Conservation (phyloP, 92 coral and sea anemone species). For the Siderastrea siderea region DNA sequence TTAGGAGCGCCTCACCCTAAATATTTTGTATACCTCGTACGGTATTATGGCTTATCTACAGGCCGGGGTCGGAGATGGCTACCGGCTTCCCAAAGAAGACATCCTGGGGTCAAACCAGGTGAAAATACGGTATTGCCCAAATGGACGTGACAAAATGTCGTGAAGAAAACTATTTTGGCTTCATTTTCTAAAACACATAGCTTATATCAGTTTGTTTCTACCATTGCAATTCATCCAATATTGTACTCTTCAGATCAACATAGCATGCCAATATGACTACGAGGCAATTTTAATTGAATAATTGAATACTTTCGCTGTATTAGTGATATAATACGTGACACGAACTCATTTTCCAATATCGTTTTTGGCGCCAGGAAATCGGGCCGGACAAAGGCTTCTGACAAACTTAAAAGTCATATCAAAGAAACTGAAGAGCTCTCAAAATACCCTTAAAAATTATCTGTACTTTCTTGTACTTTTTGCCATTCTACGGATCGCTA, state of each 20-base stretch:
- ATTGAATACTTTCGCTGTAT: neutral
- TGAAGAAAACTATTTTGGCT: neutral
- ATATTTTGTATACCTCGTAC: neutral
- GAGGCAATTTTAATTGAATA: neutral
- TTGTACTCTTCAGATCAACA: neutral
- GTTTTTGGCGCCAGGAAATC: constrained; percentile 34
- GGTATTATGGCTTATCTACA: too few relatives aligned
- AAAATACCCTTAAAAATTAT: constrained; percentile 18
- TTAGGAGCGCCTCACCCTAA: neutral
- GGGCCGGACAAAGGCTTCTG: constrained; percentile 33
- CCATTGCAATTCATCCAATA: neutral
- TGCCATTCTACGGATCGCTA: neutral
- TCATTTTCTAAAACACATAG: neutral
- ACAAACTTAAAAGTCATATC: constrained; percentile 32
- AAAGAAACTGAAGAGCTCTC: neutral
- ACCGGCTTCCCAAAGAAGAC: neutral
- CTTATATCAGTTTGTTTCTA: neutral
- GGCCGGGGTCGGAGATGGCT: too few relatives aligned
- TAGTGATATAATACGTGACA: neutral
- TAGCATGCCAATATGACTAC: neutral
- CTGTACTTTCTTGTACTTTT: neutral
- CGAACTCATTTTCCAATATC: constrained; percentile 15
- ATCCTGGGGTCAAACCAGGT: neutral
- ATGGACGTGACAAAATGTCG: neutral
- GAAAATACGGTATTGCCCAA: too few relatives aligned